phyloP scores from a whole-genome alignment of 2,888 invertebrate species.

The Tethea ocularis region DNA sequence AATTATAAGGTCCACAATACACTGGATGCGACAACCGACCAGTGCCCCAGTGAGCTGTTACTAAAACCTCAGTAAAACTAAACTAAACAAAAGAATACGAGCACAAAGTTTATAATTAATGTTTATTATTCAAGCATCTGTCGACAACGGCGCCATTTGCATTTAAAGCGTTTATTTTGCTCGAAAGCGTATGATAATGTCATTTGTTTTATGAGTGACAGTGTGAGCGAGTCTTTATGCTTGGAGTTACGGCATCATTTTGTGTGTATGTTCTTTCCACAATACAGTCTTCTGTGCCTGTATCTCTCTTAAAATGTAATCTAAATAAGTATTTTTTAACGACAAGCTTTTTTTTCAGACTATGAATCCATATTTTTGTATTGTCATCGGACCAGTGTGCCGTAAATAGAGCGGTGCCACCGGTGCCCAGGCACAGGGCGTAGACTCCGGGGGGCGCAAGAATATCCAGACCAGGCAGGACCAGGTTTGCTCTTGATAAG shows the following conservation, averaged over 20 bases:
- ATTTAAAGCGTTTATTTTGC: constrained; percentile 4
- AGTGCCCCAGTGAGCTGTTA: neutral
- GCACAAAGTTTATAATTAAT: constrained; percentile 5
- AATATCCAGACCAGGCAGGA: too few species aligned
- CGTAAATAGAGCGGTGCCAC: too few species aligned
- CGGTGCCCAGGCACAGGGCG: too few species aligned
- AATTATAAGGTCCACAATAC: neutral
- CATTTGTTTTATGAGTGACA: constrained; percentile 2
- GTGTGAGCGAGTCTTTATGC: neutral
- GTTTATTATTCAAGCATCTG: constrained; percentile 5
- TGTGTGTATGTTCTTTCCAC: neutral
- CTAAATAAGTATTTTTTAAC: too few species aligned
- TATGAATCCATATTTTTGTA: too few species aligned
- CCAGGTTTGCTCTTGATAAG: too few species aligned
- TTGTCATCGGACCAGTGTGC: too few species aligned
- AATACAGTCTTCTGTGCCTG: neutral
- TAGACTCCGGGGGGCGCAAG: too few species aligned
- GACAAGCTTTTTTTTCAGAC: too few species aligned
- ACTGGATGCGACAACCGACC: neutral
- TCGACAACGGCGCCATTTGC: constrained; percentile 1
- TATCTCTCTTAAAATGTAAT: too few species aligned
- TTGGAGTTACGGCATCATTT: neutral
- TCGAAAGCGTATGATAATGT: constrained; percentile 1
- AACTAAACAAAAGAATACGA: neutral
- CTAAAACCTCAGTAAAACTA: neutral